These are phyloP conservation scores for Sturnira hondurensis DNA, from an alignment of 2,113 vertebrate genomes.

Conservation along the genomic window DNA sequence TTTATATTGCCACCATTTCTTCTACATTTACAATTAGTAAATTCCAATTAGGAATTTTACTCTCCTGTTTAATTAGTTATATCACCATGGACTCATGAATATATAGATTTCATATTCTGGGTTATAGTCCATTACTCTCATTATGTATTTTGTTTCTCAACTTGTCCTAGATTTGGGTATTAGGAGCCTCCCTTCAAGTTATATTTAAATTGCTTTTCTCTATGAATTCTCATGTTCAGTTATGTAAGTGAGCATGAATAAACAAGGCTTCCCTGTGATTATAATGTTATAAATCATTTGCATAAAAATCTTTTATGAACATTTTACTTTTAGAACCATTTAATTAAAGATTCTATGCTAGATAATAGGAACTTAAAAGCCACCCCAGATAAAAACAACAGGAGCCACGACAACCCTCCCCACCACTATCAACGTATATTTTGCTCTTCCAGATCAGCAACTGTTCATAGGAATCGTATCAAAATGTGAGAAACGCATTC, in stretches of 20 bases:
- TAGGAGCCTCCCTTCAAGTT: neutral
- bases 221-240: neutral
- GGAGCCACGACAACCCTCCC: neutral
- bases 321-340: neutral
- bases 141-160: constrained; percentile 14
- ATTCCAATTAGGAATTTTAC: too few species aligned
- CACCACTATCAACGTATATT: neutral
- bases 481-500: neutral
- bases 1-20: neutral
- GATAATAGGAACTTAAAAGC: neutral
- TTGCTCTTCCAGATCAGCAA: neutral
- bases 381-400: neutral
- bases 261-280: neutral
- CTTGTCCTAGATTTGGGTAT: neutral
- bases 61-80: neutral
- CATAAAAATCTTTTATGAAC: neutral
- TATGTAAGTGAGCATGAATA: neutral
- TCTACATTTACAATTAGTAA: neutral
- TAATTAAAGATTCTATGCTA: neutral
- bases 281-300: neutral
- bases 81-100: neutral
- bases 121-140: neutral
- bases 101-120: neutral
- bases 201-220: neutral
- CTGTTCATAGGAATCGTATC: neutral